Evolutionary conservation across 1,140 invertebrate genomes (phyloP).

Genomic region (Saccostrea glomerata): DNA sequence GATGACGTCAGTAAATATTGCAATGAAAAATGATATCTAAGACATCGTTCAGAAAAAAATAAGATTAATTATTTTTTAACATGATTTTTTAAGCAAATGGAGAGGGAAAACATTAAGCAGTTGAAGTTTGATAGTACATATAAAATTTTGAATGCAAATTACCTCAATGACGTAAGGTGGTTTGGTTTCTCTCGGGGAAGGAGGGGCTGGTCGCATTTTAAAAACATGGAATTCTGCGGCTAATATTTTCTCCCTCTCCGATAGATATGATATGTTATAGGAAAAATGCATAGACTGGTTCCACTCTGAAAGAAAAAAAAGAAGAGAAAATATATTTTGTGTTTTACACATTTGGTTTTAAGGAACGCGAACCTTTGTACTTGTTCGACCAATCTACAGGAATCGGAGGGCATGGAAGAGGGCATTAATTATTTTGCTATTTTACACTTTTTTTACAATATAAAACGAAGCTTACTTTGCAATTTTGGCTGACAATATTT

Average conservation of each 20-base stretch:
- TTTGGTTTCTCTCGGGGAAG: constrained; percentile 54
- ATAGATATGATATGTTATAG: constrained; percentile 81
- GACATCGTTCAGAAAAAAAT: not conserved
- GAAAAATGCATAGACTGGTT: constrained; percentile 73
- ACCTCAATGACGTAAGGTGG: constrained; percentile 74
- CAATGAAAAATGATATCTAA: not conserved
- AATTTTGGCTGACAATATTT: no score
- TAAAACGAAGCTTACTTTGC: not conserved
- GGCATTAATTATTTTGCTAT: not conserved
- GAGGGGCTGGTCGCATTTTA: constrained; percentile 77
- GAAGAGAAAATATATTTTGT: constrained; percentile 1
- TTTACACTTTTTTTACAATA: not conserved
- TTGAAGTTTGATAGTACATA: not conserved
- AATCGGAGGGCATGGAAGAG: not conserved
- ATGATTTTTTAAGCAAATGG: not conserved
- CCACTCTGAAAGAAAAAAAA: constrained; percentile 67
- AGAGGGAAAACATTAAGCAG: not conserved
- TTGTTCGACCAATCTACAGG: no score
- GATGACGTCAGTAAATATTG: not conserved
- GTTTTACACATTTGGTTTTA: not conserved
- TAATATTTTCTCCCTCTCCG: constrained; percentile 81
- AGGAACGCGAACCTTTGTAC: no score
- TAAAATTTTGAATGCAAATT: constrained; percentile 33
- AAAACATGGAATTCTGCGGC: constrained; percentile 84
- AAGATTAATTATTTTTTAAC: no score